Conservation (phyloP, 1,140 invertebrate genomes). For the Apocrypta bakeri region DNA sequence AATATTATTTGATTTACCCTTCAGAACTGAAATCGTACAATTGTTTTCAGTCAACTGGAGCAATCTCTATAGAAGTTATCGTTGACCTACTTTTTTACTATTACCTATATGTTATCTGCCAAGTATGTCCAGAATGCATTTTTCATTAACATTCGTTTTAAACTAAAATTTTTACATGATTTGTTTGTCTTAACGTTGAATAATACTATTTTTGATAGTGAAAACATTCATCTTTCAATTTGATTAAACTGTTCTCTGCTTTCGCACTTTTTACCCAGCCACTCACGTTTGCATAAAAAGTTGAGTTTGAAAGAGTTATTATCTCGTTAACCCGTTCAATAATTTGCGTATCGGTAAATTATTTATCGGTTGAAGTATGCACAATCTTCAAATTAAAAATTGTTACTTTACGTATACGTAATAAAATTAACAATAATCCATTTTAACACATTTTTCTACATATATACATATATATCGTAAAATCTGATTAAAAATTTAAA, state of each 20-base stretch:
- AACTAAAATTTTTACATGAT: slow-evolving; percentile 24
- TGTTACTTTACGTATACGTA: background rate
- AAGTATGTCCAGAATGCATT: background rate
- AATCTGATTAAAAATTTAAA: too few relatives aligned
- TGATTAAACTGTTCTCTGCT: background rate
- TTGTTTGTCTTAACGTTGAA: background rate
- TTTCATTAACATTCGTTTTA: slow-evolving; percentile 13
- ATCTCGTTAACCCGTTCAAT: background rate
- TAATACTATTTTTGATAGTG: background rate
- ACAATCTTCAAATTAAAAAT: background rate
- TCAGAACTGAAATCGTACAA: background rate
- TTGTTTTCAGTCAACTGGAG: background rate
- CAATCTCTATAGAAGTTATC: background rate
- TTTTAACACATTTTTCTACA: too few relatives aligned
- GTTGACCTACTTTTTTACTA: slow-evolving; percentile 8
- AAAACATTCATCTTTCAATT: background rate
- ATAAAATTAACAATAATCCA: background rate
- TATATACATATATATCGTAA: too few relatives aligned
- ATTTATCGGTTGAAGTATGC: background rate
- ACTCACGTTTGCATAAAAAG: background rate
- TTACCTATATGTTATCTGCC: background rate
- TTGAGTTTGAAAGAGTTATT: background rate
- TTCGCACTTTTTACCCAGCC: background rate
- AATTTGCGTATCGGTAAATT: background rate
- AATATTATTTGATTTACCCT: background rate